Evolutionary conservation across 2,888 invertebrate genomes (phyloP), one percentile per base, ranked within the genome.

Genomic region (Oxyteleia sp.): DNA sequence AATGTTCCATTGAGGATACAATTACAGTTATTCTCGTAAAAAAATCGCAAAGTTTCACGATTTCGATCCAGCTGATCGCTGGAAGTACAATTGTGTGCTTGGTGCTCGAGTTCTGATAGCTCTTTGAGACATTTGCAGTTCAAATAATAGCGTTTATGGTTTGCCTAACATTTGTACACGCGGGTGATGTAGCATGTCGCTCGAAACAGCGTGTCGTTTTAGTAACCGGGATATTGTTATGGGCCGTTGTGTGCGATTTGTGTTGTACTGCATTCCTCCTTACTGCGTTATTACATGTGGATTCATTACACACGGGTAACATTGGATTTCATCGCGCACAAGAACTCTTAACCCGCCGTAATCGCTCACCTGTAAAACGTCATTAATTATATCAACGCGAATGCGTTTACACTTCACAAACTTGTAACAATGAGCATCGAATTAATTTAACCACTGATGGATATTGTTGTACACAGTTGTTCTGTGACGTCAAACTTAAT

Each of bases 171-270:
- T 79, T 84, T 51, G 69, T 16, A 63, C 47, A 29, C 29, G 7
- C 43, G 32, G 41, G 55, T 55, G 63, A 57, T 71, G 43, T 69
- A 61, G 61, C 53, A 47, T n/a, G 41, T 35, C 45, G 61, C 45
- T 1, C 15, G 35, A 7, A 79, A 71, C 26, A 16, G 11, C 29
- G 26, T 32, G 61, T 64, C 71, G 75, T 75, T 76, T 76, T 43
- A 53, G 64, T 47, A 76, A 76, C 84, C 80, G 49, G 76, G 81
- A 81, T 72, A 84, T 78, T 76, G 81, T 81, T 84, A 81, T 81
- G 84, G 72, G 57, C 41, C 57, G 64, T 63, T 57, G 45, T 63
- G 57, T 55, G 51, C 74, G 69, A 79, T 84, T 84, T 80, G 76
- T 63, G 84, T 66, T 51, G 38, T 13, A 41, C 55, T 47, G 35